Conservation (phyloP, 2,113 vertebrate species). For the Ammodytes dubius region DNA sequence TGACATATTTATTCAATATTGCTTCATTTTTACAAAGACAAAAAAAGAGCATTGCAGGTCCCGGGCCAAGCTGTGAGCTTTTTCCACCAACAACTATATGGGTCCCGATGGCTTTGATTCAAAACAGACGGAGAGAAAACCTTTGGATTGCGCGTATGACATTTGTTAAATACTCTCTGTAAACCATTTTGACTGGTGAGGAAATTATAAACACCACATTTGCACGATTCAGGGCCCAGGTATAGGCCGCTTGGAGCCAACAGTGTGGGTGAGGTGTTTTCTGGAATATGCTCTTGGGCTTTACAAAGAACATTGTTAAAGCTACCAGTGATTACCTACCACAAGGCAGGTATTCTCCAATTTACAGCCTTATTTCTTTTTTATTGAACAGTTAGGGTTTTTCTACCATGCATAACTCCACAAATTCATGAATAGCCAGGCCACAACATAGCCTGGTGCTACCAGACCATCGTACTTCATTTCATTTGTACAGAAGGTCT, state of each 20-base stretch:
- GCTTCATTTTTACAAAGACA: conserved; percentile 61
- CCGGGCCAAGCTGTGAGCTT: conserved; percentile 62
- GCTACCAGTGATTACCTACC: conserved; percentile 63
- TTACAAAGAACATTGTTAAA: conserved; percentile 60
- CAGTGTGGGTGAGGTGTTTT: conserved; percentile 55
- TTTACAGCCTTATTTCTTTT: conserved; percentile 53
- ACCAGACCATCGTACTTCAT: no score
- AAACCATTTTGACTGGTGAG: conserved; percentile 70
- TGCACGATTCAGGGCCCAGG: conserved; percentile 66
- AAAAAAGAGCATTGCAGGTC: conserved; percentile 48
- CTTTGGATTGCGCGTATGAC: conserved; percentile 58
- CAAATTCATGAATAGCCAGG: conserved; percentile 5
- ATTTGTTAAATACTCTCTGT: conserved; percentile 72
- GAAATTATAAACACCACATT: conserved; percentile 73
- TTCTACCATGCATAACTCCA: conserved; percentile 5
- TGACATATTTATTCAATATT: conserved; percentile 80
- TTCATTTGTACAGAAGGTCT: no score
- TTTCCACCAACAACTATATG: conserved; percentile 68
- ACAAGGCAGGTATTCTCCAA: conserved; percentile 61
- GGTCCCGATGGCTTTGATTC: conserved; percentile 67
- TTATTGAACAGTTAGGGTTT: conserved; percentile 39
- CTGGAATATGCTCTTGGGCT: conserved; percentile 51
- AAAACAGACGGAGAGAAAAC: conserved; percentile 66
- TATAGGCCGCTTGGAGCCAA: conserved; percentile 42
- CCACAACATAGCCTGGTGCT: no score